phyloP scores from a whole-genome alignment of 1,140 invertebrate genomes.

The Drosophila azteca region DNA sequence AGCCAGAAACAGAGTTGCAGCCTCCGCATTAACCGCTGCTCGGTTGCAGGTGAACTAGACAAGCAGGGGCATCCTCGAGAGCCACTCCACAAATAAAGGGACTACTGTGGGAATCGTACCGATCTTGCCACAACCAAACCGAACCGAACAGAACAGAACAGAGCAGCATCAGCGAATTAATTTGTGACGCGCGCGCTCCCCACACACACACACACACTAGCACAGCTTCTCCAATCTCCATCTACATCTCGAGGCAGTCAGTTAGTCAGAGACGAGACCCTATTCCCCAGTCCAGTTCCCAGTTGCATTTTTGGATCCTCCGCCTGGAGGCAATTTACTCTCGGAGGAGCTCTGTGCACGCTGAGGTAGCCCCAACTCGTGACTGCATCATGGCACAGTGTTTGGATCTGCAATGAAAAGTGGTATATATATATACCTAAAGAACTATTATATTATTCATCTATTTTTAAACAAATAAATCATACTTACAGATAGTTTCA shows the following conservation, averaged over 20 bases:
- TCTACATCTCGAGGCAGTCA: background rate
- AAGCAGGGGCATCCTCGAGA: slow-evolving; percentile 46
- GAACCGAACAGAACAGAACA: background rate
- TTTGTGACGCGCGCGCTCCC: slow-evolving; percentile 77
- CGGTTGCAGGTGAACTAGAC: slow-evolving; percentile 73
- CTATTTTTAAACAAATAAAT: too few species aligned
- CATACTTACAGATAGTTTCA: too few species aligned
- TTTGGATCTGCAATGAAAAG: background rate
- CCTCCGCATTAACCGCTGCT: slow-evolving; percentile 74
- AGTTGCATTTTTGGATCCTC: slow-evolving; percentile 46
- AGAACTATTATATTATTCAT: too few species aligned
- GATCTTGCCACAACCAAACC: slow-evolving; percentile 21
- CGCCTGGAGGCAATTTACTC: slow-evolving; percentile 75
- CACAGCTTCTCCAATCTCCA: slow-evolving; percentile 2
- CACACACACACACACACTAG: background rate
- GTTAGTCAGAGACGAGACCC: background rate
- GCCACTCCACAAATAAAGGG: slow-evolving; percentile 40
- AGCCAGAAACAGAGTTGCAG: slow-evolving; percentile 15
- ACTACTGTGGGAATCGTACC: slow-evolving; percentile 77
- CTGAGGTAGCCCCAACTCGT: slow-evolving; percentile 54
- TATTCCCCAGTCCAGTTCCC: slow-evolving; percentile 12
- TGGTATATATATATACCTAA: too few species aligned
- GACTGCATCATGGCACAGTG: slow-evolving; percentile 45
- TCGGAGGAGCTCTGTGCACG: slow-evolving; percentile 32
- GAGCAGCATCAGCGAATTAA: slow-evolving; percentile 71